Base-by-base conservation (phyloP, 2,113 vertebrate species). In the Columba livia region DNA sequence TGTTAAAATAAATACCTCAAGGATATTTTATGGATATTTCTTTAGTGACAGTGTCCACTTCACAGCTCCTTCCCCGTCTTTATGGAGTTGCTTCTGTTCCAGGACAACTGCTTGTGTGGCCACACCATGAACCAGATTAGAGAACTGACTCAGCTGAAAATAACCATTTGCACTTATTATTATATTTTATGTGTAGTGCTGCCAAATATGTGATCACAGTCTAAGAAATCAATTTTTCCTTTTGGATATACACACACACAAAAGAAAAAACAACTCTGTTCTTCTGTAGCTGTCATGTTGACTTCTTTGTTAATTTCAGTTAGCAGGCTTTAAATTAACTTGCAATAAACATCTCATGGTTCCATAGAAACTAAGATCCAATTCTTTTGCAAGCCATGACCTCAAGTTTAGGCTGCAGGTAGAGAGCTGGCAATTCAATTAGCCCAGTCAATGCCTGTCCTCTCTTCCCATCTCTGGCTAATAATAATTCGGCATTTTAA, bases 181-280 rank as follows among this genome's bases (percentile, higher is more conserved):
- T 79, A 0, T 70, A 38, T 61, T 44, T 73, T 57, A 32, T 10
- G 17, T 78, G 26, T 26, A n/a, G 16, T 64, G 26, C 65, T 88
- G 61, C 47, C 36, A 62, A 66, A 70, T 71, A 31, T 0, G 0
- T 77, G 32, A 78, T 34, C 53, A 74, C 11, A 54, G n/a, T 44
- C 47, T 47, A 73, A 71, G 26, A 88, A 88, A 85, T 62, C 11
- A 54, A 7, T 82, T 66, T 88, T 6, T 84, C 24, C 9, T 14
- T 70, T 70, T 90, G 32, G 57, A 81, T 42, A 32, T 11, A 44
- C 7, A 42, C 32, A 88, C 40, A 85, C 78, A 56, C 54, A 12
- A 2, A 2, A 14, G 61, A 29, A 38, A 75, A 12, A 5, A 29
- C 54, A 69, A 0, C 2, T 4, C 0, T 51, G 20, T 77, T 74